Evolutionary conservation across 2,888 invertebrate genomes (phyloP), one percentile per base, ranked within the genome.

Genomic region (Mimumesa dahlbomi): DNA sequence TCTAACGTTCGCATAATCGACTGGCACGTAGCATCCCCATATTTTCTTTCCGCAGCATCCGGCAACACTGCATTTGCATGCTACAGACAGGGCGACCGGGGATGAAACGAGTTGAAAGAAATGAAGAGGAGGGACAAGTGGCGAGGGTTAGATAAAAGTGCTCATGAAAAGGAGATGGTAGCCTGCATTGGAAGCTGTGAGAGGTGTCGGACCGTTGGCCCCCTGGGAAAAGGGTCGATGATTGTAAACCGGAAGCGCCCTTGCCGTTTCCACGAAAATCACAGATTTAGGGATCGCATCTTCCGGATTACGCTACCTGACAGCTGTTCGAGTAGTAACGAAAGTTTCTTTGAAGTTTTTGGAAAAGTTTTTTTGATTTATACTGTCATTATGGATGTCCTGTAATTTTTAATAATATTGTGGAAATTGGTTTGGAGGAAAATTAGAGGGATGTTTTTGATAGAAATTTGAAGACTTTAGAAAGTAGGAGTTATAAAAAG

Each of bases 151-250:
- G 66, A 53, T 68, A 72, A 74, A 73, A 69, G 61, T 73, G 64
- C 61, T 63, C 66, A 49, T 78, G 66, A 78, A 75, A 73, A 59
- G 67, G 59, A 59, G 70, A 77, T 65, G 68, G 58, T 54, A 50
- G 54, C 43, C 45, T 57, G 42, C 42, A 50, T 43, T 42, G 46
- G 49, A 48, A 21, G 25, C 57, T 48, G 29, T 19, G 48, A 38
- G 21, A 31, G 57, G 52, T 19, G n/a, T 13, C 18, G 18, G 42
- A 38, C 45, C 56, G 14, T 29, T 34, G 56, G 63, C 29, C 62
- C 43, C 54, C 36, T 54, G 42, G 36, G 38, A 58, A 53, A 34
- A 38, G 34, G 58, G 16, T 68, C 65, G 71, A 64, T 59, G 61
- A 62, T 67, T 58, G 46, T 46, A 54, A 56, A 13, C 22, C 49